Conservation (phyloP, 2,888 invertebrate species). For the Theretra japonica region DNA sequence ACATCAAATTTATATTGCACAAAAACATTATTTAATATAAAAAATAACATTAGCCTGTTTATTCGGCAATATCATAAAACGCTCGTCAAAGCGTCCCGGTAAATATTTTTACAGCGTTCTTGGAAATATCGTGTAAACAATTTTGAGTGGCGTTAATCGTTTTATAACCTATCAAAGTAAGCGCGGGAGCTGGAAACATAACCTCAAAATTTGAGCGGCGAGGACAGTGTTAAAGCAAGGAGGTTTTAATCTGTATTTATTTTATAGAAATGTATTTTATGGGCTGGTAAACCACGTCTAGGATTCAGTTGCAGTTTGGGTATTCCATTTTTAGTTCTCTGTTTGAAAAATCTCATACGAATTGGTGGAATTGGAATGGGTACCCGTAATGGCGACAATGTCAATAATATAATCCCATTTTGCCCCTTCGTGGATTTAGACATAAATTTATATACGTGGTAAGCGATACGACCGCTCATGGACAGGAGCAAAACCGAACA, state of each 20-base stretch:
- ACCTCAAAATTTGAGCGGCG: neutral
- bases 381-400: no score
- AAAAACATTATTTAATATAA: neutral
- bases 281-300: neutral
- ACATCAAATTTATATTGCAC: no score
- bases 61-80: conserved; percentile 8
- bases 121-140: conserved; percentile 20
- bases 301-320: neutral
- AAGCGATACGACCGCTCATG: no score
- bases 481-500: no score
- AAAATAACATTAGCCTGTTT: neutral
- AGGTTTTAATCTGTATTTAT: neutral
- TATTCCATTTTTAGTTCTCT: neutral
- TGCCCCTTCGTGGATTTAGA: no score
- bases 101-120: conserved; percentile 17
- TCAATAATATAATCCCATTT: no score
- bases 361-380: no score
- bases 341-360: no score
- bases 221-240: neutral
- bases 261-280: neutral
- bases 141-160: conserved; percentile 19
- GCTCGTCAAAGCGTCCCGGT: neutral
- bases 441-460: no score
- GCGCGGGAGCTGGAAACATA: conserved; percentile 2
- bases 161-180: conserved; percentile 17